Percentiles rank a stretch among this genome's conserved stretches.
Conservation (phyloP, 2,113 vertebrate species). For the Sciurus niger region DNA sequence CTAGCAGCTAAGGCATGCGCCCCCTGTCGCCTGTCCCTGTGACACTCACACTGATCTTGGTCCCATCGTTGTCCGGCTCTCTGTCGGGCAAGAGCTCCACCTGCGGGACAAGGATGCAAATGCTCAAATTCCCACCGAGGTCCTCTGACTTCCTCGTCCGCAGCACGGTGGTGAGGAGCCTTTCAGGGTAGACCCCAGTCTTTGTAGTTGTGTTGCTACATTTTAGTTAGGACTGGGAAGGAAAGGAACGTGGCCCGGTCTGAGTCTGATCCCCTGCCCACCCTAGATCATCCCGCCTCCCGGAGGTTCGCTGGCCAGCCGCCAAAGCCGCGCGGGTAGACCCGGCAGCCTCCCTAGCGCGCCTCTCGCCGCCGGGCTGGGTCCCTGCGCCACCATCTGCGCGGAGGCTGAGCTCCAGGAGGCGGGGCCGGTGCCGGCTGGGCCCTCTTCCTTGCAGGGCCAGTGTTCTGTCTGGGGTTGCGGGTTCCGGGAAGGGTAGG, state of each 20-base stretch:
- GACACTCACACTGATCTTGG: conserved; percentile 91
- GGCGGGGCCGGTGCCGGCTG: neutral
- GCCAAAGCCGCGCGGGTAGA: neutral
- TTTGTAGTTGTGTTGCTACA: neutral
- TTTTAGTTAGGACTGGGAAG: no score
- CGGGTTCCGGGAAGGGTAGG: neutral
- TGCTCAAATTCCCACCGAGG: neutral
- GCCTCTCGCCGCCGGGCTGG: no score
- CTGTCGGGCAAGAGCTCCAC: conserved; percentile 89
- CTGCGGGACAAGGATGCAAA: conserved; percentile 81
- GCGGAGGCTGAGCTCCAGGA: neutral
- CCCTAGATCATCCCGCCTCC: no score
- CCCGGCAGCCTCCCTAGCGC: neutral
- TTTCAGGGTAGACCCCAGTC: neutral
- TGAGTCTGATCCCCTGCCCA: neutral
- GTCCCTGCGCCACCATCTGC: no score
- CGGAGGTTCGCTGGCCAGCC: no score
- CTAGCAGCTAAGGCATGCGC: neutral
- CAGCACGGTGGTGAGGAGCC: neutral
- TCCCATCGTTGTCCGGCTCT: conserved; percentile 89
- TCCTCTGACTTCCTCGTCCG: no score
- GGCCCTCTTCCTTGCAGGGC: neutral
- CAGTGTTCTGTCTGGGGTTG: no score
- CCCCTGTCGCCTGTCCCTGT: neutral
- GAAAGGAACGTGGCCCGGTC: neutral